Percentiles rank a stretch among this genome's conserved stretches.
Evolutionary conservation across 2,797 vertebrate species (phyloP).

Genomic region (Aselliscus stoliczkanus): DNA sequence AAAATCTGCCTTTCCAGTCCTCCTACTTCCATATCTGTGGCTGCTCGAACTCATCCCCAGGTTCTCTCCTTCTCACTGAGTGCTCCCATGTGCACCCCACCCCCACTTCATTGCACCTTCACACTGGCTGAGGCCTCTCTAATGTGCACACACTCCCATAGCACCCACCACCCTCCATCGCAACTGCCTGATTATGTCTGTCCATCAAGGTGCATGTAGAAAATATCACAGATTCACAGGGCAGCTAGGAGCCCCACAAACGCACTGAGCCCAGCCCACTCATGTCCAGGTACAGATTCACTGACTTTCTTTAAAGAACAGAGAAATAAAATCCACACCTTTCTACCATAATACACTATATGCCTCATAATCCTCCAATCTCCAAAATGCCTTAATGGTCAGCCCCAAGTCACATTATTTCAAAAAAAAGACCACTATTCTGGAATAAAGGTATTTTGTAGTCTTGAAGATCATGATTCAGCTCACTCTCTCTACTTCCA

Average conservation of each 20-base stretch:
- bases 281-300: neutral
- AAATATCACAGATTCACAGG: neutral
- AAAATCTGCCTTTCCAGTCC: too few species aligned
- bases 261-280: neutral
- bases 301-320: neutral
- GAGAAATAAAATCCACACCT: neutral
- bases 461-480: neutral
- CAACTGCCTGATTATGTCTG: neutral
- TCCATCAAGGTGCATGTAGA: rapidly evolving
- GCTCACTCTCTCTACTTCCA: neutral
- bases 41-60: too few species aligned
- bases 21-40: neutral
- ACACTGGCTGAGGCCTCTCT: neutral
- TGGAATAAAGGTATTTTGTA: neutral
- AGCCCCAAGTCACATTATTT: neutral
- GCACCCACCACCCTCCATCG: neutral
- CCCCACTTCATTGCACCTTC: neutral
- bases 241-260: neutral
- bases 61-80: neutral
- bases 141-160: neutral
- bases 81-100: rapidly evolving
- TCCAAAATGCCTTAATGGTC: neutral
- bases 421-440: neutral
- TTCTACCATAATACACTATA: neutral
- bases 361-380: neutral